Evolutionary conservation across 2,888 invertebrate genomes (phyloP), one percentile per base, ranked within the genome.

Genomic region (Apotomis betuletana): DNA sequence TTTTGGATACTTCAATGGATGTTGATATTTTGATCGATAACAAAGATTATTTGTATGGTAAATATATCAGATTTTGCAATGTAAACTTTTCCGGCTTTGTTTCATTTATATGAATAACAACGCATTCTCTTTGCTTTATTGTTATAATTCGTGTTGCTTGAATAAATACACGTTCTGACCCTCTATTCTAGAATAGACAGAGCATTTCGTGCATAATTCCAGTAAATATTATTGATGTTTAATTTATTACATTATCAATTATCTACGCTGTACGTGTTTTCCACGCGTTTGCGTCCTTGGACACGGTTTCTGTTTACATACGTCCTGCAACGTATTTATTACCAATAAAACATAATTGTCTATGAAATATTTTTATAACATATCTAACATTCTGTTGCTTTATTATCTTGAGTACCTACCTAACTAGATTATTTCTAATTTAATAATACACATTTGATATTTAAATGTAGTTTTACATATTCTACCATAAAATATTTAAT

Each of bases 41-140:
- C 78, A 91, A 89, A 80, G 87, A 88, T 76, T 87, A 83, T 76
- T 84, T 90, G 70, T 90, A 90, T 77, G 91, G 92, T 92, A 90
- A 87, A 70, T 81, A 76, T 52, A 58, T 51, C 46, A n/a, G 41
- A 27, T 13, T 49, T 49, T 55, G 9, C 9, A 36, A 51, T 36
- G 44, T n/a, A 49, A 27, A 13, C n/a, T 10, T 75, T 71, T 84
- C 82, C 85, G 83, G 84, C 79, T 78, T 15, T 59, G 75, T 75
- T 75, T 69, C 51, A 72, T 74, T 73, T 78, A 81, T 12, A n/a
- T 5, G 74, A 79, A 83, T 77, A 86, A 85, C 83, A 84, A 85
- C 83, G 81, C 77, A 71, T 64, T 70, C 62, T 59, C 77, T 78
- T 75, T 77, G 69, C 76, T 76, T 78, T 5, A 8, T 27, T 41